Conservation (phyloP, 2,113 vertebrate genomes). For the Phalacrocorax carbo region DNA sequence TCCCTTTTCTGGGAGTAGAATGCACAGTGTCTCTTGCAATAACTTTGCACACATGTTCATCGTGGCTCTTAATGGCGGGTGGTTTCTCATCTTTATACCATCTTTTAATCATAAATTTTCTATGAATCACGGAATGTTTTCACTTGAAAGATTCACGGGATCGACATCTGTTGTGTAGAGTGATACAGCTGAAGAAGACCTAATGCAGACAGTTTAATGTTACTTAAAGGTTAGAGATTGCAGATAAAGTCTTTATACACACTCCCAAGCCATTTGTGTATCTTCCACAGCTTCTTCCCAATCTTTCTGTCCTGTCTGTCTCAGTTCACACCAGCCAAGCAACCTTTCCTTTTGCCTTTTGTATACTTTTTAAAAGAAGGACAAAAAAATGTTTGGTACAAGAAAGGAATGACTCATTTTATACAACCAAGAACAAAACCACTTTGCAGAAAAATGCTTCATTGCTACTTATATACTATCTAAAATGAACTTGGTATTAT, state of each 20-base stretch:
- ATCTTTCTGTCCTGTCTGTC: background rate
- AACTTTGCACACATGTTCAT: slow-evolving; percentile 65
- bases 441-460: background rate
- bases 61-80: slow-evolving; percentile 14
- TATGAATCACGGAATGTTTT: slow-evolving; percentile 55
- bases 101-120: slow-evolving; percentile 72
- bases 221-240: slow-evolving; percentile 28
- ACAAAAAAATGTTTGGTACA: background rate
- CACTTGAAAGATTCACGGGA: slow-evolving; percentile 54
- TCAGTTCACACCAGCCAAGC: background rate
- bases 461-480: background rate
- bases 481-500: background rate
- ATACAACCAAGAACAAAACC: background rate
- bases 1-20: slow-evolving; percentile 34
- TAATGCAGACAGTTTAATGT: slow-evolving; percentile 13
- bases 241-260: background rate
- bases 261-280: background rate
- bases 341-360: background rate
- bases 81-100: slow-evolving; percentile 66
- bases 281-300: background rate
- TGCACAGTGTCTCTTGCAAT: slow-evolving; percentile 20
- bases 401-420: background rate
- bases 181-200: slow-evolving; percentile 40
- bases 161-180: slow-evolving; percentile 50
- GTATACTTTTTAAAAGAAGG: background rate